These are phyloP conservation scores for Tromatobia lineatoria DNA, from an alignment of 2,888 invertebrate genomes.

Conservation along the genomic window DNA sequence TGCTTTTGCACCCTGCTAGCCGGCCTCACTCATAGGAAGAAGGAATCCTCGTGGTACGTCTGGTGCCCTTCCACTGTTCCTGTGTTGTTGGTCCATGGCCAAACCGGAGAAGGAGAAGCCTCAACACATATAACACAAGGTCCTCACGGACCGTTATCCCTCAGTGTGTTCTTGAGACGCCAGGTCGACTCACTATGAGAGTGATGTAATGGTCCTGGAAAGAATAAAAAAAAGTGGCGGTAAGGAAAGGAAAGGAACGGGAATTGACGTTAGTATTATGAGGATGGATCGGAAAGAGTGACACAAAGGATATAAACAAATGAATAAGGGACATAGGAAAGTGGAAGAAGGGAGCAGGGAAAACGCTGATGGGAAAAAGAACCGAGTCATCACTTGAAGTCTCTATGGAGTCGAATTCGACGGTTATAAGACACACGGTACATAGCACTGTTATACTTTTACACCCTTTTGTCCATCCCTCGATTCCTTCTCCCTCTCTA, in stretches of 20 bases:
- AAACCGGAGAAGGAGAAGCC: background rate
- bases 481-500: conserved; percentile 7
- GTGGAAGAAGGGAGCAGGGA: conserved; percentile 1
- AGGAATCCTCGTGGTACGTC: background rate
- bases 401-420: conserved; percentile 8
- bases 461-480: conserved; percentile 5
- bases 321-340: conserved; percentile 9
- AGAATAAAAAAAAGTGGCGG: background rate
- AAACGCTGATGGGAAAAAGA: conserved; percentile 25
- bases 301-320: conserved; percentile 8
- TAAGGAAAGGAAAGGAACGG: too few species aligned
- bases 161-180: conserved; percentile 19
- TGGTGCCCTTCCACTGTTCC: conserved; percentile 17
- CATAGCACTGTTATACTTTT: background rate
- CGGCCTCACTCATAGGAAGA: background rate
- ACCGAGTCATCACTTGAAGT: conserved; percentile 52
- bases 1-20: conserved; percentile 4
- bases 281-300: conserved; percentile 25
- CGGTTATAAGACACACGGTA: conserved; percentile 5
- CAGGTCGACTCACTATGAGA: background rate
- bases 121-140: conserved; percentile 14
- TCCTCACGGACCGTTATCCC: conserved; percentile 43
- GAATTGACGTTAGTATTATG: conserved; percentile 11
- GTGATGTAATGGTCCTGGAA: conserved; percentile 9
- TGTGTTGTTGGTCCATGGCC: conserved; percentile 35